These are phyloP conservation scores for Aleiodes alternator DNA, from an alignment of 2,888 invertebrate species.

Conservation along the genomic window DNA sequence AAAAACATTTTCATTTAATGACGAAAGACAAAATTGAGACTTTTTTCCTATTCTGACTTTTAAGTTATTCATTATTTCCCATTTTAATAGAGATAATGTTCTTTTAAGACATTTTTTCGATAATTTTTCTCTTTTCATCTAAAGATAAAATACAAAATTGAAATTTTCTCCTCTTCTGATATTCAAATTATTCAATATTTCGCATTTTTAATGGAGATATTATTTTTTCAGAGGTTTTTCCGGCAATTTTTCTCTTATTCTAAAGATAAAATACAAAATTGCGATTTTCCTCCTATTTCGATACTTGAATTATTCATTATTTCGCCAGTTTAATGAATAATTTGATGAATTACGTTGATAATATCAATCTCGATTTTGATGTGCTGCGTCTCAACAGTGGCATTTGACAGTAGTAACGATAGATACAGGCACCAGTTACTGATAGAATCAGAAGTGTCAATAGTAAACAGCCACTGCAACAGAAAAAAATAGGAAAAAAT, in stretches of 20 bases:
- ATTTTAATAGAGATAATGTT: too few species aligned
- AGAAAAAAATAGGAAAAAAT: not conserved
- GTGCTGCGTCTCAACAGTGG: not conserved
- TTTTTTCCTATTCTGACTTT: too few species aligned
- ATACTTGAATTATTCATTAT: not conserved
- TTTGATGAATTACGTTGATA: not conserved
- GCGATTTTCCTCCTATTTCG: too few species aligned
- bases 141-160: too few species aligned
- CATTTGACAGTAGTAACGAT: constrained; percentile 10
- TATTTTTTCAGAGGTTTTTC: not conserved
- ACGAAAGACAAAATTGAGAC: too few species aligned
- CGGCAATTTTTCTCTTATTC: not conserved
- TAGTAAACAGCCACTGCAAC: constrained; percentile 15
- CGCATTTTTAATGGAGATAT: too few species aligned
- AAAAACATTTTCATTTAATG: too few species aligned
- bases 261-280: not conserved
- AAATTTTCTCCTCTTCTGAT: too few species aligned
- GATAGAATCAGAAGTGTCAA: constrained; percentile 6
- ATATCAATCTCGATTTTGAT: constrained; percentile 1
- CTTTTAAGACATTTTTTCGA: too few species aligned
- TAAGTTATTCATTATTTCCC: too few species aligned
- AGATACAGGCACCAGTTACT: constrained; percentile 6
- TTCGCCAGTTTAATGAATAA: not conserved
- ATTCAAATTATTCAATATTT: too few species aligned
- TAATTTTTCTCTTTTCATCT: too few species aligned